Conservation (phyloP, 2,797 vertebrate genomes). For the Nyctibius grandis region DNA sequence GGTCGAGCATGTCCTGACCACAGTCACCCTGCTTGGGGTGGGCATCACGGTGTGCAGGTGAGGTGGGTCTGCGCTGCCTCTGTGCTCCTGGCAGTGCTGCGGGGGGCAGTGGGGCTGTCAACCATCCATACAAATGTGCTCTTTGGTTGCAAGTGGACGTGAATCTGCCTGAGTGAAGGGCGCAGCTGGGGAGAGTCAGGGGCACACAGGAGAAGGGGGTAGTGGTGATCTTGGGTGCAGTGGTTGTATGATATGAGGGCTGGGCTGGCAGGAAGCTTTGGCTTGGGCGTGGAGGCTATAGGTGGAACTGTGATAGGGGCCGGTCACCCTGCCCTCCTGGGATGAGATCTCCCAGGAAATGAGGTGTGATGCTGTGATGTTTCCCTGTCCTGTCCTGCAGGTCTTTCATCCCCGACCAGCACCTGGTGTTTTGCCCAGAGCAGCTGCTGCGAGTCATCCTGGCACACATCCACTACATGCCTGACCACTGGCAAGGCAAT, state of each 20-base stretch:
- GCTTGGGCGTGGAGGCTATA: neutral
- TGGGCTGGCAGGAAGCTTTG: neutral
- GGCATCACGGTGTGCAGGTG: conserved; percentile 95
- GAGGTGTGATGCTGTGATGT: neutral
- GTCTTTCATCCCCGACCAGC: conserved; percentile 97
- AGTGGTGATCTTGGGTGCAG: neutral
- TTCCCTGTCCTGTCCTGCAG: conserved; percentile 63
- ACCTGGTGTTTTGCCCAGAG: conserved; percentile 97
- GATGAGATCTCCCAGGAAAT: neutral
- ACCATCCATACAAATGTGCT: neutral
- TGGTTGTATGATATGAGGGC: neutral
- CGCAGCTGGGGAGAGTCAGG: neutral
- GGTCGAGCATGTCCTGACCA: conserved; percentile 94
- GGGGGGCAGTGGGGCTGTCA: neutral
- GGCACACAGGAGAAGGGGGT: neutral
- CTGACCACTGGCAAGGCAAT: conserved; percentile 98
- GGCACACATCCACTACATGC: conserved; percentile 99
- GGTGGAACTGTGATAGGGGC: neutral
- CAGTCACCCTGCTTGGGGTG: conserved; percentile 92
- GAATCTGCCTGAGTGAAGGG: neutral
- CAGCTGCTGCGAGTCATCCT: conserved; percentile 95
- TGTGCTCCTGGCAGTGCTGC: fast-evolving
- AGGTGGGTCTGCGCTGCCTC: conserved; percentile 1
- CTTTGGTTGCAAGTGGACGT: neutral
- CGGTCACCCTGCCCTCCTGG: neutral